Conservation (phyloP, 2,113 vertebrate species). For the Ursus arctos region DNA sequence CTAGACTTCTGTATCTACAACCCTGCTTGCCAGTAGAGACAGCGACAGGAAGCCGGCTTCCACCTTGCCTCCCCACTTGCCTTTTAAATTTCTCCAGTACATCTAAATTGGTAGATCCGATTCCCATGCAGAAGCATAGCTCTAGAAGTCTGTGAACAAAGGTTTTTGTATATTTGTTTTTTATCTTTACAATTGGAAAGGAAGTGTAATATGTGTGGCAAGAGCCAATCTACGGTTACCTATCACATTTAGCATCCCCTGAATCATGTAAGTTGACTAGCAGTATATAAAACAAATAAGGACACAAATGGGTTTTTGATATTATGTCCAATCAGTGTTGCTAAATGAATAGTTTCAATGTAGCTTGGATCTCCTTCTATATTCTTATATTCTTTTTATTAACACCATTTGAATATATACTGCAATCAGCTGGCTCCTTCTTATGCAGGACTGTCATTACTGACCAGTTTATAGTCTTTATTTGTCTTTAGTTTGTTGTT, state of each 20-base stretch:
- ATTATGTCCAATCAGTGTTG: neutral
- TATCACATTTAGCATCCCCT: neutral
- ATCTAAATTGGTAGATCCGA: neutral
- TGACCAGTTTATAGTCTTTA: neutral
- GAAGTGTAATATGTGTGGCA: neutral
- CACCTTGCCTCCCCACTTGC: neutral
- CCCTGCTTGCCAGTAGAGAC: neutral
- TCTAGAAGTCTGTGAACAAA: neutral
- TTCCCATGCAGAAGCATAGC: neutral
- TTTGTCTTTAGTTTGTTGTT: neutral
- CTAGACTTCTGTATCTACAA: neutral
- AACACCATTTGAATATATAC: neutral
- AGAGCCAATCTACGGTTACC: neutral
- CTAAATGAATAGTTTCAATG: neutral
- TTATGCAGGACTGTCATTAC: neutral
- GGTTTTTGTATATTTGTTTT: neutral
- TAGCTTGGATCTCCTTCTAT: neutral
- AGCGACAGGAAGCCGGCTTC: neutral
- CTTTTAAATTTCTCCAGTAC: neutral
- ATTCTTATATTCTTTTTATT: neutral
- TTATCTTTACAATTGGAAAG: neutral
- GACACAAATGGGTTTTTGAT: neutral
- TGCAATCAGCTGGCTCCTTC: neutral
- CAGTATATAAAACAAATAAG: neutral
- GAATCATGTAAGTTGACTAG: neutral